Percentiles rank a stretch among this genome's conserved stretches.
Evolutionary conservation across 1,140 invertebrate species (phyloP).

Genomic region (Aphelenchoides fujianensis): DNA sequence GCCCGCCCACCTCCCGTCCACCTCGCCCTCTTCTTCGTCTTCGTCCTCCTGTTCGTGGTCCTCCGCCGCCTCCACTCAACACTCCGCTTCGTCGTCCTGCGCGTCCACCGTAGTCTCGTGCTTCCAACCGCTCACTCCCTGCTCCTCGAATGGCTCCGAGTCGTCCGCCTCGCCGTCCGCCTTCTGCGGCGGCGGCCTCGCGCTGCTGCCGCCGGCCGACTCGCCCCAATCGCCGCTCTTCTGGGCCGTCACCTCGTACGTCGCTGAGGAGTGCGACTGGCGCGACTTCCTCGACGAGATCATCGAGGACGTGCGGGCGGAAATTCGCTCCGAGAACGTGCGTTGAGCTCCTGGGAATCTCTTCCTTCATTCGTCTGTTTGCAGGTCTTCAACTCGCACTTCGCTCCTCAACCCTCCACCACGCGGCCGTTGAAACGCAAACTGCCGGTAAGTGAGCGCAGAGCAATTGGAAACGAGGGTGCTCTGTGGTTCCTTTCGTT

Average conservation of each 20-base stretch:
- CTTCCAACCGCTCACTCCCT: not conserved
- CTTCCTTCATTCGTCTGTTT: not conserved
- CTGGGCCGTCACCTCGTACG: not conserved
- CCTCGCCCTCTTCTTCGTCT: not conserved
- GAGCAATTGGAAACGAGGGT: too few relatives aligned
- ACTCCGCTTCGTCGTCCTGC: not conserved
- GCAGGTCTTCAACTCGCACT: constrained; percentile 1
- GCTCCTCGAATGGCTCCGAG: not conserved
- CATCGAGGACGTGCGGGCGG: constrained; percentile 32
- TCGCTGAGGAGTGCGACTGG: constrained; percentile 28
- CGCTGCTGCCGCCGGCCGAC: not conserved
- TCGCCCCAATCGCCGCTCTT: not conserved
- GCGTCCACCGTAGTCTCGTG: not conserved
- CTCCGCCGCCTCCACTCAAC: not conserved
- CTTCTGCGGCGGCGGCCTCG: too few relatives aligned
- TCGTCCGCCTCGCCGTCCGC: not conserved
- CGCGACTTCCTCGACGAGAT: constrained; percentile 40
- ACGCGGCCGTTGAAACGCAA: not conserved
- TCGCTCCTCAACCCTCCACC: not conserved
- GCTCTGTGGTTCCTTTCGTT: too few relatives aligned
- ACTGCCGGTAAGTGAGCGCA: constrained; percentile 9
- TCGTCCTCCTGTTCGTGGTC: not conserved
- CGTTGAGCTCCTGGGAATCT: not conserved
- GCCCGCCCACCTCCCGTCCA: not conserved
- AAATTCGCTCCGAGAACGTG: constrained; percentile 39